These are phyloP conservation scores for Phyllotis vaccarum DNA, from an alignment of 2,797 vertebrate genomes.

Conservation along the genomic window DNA sequence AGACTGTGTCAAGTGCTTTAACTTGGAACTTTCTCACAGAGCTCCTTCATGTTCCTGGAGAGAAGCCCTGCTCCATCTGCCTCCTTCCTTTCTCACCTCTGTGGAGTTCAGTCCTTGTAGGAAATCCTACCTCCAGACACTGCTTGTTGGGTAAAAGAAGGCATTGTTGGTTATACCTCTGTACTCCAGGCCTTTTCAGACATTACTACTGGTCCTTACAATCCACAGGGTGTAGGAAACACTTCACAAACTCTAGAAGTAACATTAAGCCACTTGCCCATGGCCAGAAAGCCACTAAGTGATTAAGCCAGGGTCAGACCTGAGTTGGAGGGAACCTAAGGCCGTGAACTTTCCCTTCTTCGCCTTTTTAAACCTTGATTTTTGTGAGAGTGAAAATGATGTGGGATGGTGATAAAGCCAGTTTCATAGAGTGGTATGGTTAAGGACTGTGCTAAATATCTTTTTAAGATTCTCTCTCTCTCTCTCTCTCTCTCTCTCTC, in stretches of 20 bases:
- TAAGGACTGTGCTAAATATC: neutral
- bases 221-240: neutral
- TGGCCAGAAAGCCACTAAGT: constrained; percentile 13
- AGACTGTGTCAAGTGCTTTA: neutral
- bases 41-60: neutral
- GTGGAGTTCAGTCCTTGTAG: neutral
- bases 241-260: neutral
- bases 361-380: neutral
- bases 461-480: neutral
- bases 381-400: neutral
- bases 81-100: neutral
- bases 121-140: constrained; percentile 1
- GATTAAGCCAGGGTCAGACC: constrained; percentile 15
- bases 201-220: neutral
- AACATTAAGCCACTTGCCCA: neutral
- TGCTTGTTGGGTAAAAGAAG: neutral
- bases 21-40: neutral
- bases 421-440: neutral
- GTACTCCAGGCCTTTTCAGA: neutral
- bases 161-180: neutral
- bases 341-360: neutral
- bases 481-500: too few species aligned
- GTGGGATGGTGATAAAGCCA: neutral
- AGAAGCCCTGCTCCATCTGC: neutral
- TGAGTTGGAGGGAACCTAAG: neutral